Evolutionary conservation across 1,140 invertebrate genomes (phyloP), one percentile per base, ranked within the genome.

Genomic region (Oreohelix idahoensis): DNA sequence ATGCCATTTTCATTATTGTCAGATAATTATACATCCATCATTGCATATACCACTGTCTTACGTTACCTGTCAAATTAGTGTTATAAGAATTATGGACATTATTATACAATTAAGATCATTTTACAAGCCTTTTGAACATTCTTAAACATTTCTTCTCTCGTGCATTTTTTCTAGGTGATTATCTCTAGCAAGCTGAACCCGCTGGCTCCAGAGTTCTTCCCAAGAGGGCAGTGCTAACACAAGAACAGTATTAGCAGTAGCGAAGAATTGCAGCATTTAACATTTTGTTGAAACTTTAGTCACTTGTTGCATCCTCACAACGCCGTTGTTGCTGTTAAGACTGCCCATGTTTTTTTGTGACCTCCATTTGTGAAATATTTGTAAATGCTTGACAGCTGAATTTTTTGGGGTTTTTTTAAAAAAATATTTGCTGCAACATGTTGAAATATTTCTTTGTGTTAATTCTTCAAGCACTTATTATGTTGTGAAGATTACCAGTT

Each of bases 151-250:
- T n/a, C n/a, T n/a, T n/a, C n/a, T n/a, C n/a, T n/a, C n/a, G n/a
- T n/a, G n/a, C n/a, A n/a, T n/a, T 49, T 69, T 17, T 71, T 71
- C 1, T 66, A 81, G 79, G 35, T 51, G 26, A 71, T 70, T 45
- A 36, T 71, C 35, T 45, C 66, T 39, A 81, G 79, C 79, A 81
- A 73, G 69, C 79, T 81, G 26, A 81, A 81, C 35, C 79, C 79
- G 11, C 32, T 81, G 45, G 79, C 79, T 36, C 79, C 79, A 42
- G 79, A 81, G 35, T 81, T 81, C 51, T 42, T 71, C 32, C 79
- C 79, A 23, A 81, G 69, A 35, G 38, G 38, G 15, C 78, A 66
- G 17, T 79, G 58, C 58, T 79, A 69, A 36, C 78, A 63, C 63
- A 29, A 32, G 71, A 1, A 23, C 71, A 73, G 71, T 42, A n/a